Evolutionary conservation across 2,113 vertebrate species (phyloP), one percentile per base, ranked within the genome.

Genomic region (Phrynosoma blainvillii): DNA sequence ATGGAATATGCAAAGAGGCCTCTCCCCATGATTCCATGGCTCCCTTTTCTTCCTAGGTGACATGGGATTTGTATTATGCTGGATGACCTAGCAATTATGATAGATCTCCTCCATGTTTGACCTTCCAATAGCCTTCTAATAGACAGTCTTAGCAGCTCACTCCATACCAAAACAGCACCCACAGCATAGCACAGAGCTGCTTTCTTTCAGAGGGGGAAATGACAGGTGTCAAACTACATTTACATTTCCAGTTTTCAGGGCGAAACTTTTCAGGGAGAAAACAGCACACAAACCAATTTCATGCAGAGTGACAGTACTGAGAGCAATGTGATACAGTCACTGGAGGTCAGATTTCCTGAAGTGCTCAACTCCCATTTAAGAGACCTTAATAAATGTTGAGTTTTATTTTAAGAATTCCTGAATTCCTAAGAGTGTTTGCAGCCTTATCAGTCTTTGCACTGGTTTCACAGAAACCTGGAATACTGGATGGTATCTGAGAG

Each of bases 241-340:
- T 52, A 86, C 84, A 86, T 86, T 84, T 88, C 89, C 52, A 73
- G 21, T 27, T 68, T 68, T 68, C 21, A 68, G 66, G 66, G 25
- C 27, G 82, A 54, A 54, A 83, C 73, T 70, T 27, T 68, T 25
- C 21, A 25, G 66, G 66, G 25, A 25, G 79, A 89, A 93, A 68
- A 88, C 77, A 88, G 68, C 90, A 90, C 76, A 89, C 84, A 86
- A 86, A 56, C 84, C 91, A 92, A 85, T 87, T 87, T 83, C 92
- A 88, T 84, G 86, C 85, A 1, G 16, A 88, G 84, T 79, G 92
- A 93, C 85, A 70, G 66, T 25, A 20, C 0, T 78, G 89, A 89
- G 85, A 81, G 84, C 0, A 0, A 88, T 81, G 84, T 0, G 0
- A 47, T 68, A 78, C 0, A 0, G 91, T 68, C 59, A 70, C 42